Evolutionary conservation across 2,113 vertebrate species (phyloP).

Genomic region (Aplodontia rufa): DNA sequence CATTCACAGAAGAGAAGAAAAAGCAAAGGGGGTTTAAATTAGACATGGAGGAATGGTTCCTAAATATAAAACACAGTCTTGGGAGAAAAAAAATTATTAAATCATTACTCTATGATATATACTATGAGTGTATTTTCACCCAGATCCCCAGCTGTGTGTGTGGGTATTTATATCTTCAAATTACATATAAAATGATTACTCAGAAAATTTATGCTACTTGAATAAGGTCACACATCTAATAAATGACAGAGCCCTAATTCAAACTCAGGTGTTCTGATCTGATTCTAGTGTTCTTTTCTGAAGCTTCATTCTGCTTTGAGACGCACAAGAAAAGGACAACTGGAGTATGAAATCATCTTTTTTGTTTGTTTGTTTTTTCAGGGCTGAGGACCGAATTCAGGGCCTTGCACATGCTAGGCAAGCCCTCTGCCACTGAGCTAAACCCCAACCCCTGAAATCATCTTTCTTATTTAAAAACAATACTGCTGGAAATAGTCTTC

Average conservation of each 20-base stretch:
- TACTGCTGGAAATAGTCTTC: background rate
- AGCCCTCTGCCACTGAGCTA: too few relatives aligned
- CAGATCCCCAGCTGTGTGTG: background rate
- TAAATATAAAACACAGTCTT: background rate
- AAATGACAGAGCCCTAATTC: background rate
- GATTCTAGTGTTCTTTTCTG: background rate
- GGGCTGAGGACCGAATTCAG: too few relatives aligned
- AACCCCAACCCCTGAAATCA: too few relatives aligned
- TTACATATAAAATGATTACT: background rate
- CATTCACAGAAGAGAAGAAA: background rate
- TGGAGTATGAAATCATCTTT: background rate
- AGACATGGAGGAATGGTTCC: background rate
- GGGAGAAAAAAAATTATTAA: background rate
- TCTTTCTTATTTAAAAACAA: background rate
- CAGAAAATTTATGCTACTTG: background rate
- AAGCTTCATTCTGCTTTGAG: background rate
- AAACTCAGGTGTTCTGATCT: background rate
- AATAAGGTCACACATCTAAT: background rate
- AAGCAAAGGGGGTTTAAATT: background rate
- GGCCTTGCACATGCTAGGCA: too few relatives aligned
- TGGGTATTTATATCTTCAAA: background rate
- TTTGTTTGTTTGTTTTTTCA: too few relatives aligned
- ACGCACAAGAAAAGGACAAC: background rate
- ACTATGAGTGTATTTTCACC: slow-evolving; percentile 7
- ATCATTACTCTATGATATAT: background rate